Evolutionary conservation across 2,797 vertebrate species (phyloP).

Genomic region (Brotula barbata): DNA sequence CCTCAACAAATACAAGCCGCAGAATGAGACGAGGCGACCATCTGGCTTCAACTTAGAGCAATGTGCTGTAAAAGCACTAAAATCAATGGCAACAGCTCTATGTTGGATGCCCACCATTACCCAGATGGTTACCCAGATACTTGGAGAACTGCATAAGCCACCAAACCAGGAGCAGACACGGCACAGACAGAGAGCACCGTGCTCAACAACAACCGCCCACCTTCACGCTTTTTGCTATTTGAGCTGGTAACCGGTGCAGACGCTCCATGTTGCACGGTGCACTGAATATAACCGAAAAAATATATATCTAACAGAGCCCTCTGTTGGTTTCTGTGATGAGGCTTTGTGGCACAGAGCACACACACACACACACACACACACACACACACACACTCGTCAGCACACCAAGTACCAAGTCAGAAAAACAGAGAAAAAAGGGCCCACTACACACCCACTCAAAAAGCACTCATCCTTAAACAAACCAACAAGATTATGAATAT

Average conservation of each 20-base stretch:
- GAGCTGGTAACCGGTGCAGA: slow-evolving; percentile 53
- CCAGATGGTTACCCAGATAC: slow-evolving; percentile 80
- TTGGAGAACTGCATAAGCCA: slow-evolving; percentile 74
- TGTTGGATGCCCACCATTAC: slow-evolving; percentile 82
- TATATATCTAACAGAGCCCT: slow-evolving; percentile 73
- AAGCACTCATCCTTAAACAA: slow-evolving; percentile 23
- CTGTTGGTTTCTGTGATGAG: slow-evolving; percentile 65
- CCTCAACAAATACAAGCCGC: slow-evolving; percentile 70
- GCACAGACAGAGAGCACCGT: slow-evolving; percentile 46
- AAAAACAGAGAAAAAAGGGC: neutral
- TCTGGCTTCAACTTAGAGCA: slow-evolving; percentile 78
- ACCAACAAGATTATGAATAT: slow-evolving; percentile 27
- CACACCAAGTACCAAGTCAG: slow-evolving; percentile 36
- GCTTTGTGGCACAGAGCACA: slow-evolving; percentile 39
- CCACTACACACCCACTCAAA: slow-evolving; percentile 28
- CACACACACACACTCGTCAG: slow-evolving; percentile 40
- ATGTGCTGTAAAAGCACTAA: slow-evolving; percentile 74
- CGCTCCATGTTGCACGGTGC: slow-evolving; percentile 33
- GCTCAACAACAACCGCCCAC: slow-evolving; percentile 57
- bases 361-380: slow-evolving; percentile 38
- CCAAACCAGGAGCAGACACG: slow-evolving; percentile 66
- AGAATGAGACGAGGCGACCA: slow-evolving; percentile 76
- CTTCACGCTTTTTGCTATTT: slow-evolving; percentile 55
- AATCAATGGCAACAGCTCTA: slow-evolving; percentile 78
- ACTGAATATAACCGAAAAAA: too few species aligned